A percentile compares a stretch with the other conserved stretches of the same genome.
Conservation (phyloP, 2,888 invertebrate species). For the Polylopha cassiicola region DNA sequence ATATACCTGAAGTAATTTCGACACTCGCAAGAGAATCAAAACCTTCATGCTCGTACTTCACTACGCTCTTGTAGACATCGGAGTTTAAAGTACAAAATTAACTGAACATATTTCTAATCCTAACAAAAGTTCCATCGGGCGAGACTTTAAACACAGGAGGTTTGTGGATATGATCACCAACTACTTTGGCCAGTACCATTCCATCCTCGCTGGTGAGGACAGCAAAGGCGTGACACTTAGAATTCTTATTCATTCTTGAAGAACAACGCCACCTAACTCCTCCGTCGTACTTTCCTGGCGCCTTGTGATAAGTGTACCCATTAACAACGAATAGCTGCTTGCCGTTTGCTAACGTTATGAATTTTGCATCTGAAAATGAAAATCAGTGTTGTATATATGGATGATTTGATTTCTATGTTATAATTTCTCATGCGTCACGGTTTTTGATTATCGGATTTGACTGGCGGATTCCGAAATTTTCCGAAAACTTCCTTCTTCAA, state of each 20-base stretch:
- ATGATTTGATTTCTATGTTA: background rate
- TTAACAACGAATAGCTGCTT: background rate
- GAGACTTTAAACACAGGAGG: background rate
- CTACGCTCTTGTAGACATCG: background rate
- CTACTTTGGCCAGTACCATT: background rate
- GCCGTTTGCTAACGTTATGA: constrained; percentile 4
- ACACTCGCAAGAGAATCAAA: too few species aligned
- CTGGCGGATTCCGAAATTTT: too few species aligned
- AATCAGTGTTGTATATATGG: too few species aligned
- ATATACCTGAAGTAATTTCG: too few species aligned
- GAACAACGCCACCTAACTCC: constrained; percentile 10
- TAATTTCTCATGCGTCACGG: too few species aligned
- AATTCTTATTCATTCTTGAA: background rate
- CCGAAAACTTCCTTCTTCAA: too few species aligned
- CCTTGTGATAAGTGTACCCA: constrained; percentile 14
- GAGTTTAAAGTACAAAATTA: background rate
- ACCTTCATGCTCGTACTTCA: too few species aligned
- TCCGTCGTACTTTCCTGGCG: background rate
- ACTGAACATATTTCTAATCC: constrained; percentile 1
- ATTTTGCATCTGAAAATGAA: constrained; percentile 2
- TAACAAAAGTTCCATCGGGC: constrained; percentile 2
- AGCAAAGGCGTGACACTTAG: constrained; percentile 5
- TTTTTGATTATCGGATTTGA: too few species aligned
- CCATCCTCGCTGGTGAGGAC: constrained; percentile 1
- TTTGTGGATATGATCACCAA: constrained; percentile 5